A percentile compares a stretch with the other conserved stretches of the same genome.
These are phyloP conservation scores for Hydrozoanthus tunicans DNA, from an alignment of 64 coral and sea anemone genomes.

Conservation along the genomic window DNA sequence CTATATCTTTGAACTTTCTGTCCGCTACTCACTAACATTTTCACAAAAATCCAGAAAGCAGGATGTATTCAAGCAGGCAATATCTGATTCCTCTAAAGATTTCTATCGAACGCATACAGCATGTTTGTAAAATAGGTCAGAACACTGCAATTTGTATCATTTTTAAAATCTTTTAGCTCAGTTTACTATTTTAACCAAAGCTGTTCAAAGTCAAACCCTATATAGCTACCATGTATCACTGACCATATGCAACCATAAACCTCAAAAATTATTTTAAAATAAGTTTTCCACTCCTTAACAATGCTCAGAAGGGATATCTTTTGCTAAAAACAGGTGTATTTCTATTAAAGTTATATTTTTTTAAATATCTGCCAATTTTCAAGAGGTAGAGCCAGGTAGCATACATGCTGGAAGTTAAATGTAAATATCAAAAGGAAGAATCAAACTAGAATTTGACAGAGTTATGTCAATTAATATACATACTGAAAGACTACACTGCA, in stretches of 20 bases:
- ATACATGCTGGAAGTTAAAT: not conserved
- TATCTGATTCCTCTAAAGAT: no score
- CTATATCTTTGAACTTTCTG: no score
- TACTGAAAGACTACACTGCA: not conserved
- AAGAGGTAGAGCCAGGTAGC: not conserved
- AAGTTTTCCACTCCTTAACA: not conserved
- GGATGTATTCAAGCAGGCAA: no score
- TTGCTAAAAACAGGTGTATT: not conserved
- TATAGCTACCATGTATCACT: not conserved
- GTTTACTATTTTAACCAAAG: not conserved
- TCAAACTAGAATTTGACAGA: not conserved
- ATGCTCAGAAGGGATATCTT: not conserved
- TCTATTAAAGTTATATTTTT: not conserved
- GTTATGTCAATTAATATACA: not conserved
- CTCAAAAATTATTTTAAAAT: not conserved
- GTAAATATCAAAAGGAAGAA: not conserved
- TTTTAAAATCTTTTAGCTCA: no score
- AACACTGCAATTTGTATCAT: no score
- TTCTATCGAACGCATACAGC: no score
- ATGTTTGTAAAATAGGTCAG: no score
- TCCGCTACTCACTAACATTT: no score
- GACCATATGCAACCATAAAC: not conserved
- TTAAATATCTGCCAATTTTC: not conserved
- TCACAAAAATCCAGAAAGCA: no score
- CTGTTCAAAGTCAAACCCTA: not conserved